Evolutionary conservation across 2,797 vertebrate genomes (phyloP).

Genomic region (Eutrigla gurnardus): DNA sequence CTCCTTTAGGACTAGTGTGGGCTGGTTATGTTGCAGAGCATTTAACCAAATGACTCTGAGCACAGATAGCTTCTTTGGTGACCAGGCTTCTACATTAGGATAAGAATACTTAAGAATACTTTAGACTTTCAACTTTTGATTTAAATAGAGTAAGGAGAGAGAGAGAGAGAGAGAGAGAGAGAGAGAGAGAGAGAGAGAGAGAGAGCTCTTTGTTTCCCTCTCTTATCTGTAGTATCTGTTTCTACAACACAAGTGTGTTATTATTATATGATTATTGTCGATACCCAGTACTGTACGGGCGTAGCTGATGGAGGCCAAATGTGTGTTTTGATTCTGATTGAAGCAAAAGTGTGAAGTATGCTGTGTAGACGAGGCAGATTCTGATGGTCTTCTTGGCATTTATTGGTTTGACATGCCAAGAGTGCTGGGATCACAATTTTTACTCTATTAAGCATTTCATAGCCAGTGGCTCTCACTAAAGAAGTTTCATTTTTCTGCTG

Average conservation of each 20-base stretch:
- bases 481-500: constrained; percentile 19
- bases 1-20: too few relatives aligned
- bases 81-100: not conserved
- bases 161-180: too few relatives aligned
- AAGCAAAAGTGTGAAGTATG: constrained; percentile 37
- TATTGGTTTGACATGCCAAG: constrained; percentile 17
- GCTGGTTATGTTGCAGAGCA: not conserved
- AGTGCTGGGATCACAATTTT: not conserved
- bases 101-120: too few relatives aligned
- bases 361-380: constrained; percentile 4
- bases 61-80: not conserved
- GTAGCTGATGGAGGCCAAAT: constrained; percentile 74
- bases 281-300: constrained; percentile 36
- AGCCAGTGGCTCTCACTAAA: not conserved
- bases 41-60: not conserved
- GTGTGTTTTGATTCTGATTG: constrained; percentile 54
- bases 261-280: constrained; percentile 46
- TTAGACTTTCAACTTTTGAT: too few relatives aligned
- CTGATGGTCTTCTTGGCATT: constrained; percentile 22
- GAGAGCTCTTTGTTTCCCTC: too few relatives aligned
- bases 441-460: too few relatives aligned
- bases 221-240: too few relatives aligned
- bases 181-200: too few relatives aligned
- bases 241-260: too few relatives aligned
- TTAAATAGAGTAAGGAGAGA: too few relatives aligned